These are phyloP conservation scores for Oostethus manadensis DNA, from an alignment of 2,113 vertebrate species.

Conservation along the genomic window DNA sequence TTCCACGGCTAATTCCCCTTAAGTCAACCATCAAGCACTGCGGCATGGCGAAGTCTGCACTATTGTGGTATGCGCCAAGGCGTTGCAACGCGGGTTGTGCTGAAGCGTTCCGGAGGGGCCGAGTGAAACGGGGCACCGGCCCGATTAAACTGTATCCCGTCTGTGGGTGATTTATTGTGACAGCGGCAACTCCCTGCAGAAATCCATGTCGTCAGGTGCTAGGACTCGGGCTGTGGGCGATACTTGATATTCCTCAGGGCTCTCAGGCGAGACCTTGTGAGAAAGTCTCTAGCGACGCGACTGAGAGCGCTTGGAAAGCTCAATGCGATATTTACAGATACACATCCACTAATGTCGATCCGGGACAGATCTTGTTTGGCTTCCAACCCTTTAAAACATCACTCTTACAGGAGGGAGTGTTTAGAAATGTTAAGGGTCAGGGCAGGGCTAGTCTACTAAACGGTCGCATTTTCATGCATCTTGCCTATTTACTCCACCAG, in stretches of 20 bases:
- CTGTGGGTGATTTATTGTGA: constrained; percentile 62
- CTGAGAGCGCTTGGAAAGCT: constrained; percentile 48
- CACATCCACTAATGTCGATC: constrained; percentile 34
- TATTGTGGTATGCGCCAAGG: constrained; percentile 13
- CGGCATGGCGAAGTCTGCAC: constrained; percentile 8
- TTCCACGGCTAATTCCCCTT: constrained; percentile 51
- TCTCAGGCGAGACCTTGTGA: constrained; percentile 46
- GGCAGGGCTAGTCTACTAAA: too few relatives aligned
- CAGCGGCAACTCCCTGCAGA: constrained; percentile 60
- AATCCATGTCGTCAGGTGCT: constrained; percentile 59
- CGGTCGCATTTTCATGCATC: too few relatives aligned
- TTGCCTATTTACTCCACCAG: too few relatives aligned
- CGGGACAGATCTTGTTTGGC: constrained; percentile 25
- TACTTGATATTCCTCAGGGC: constrained; percentile 51
- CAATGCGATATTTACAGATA: constrained; percentile 49
- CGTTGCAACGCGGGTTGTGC: constrained; percentile 18
- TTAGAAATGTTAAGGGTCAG: not conserved
- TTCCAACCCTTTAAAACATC: constrained; percentile 9
- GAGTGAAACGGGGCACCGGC: constrained; percentile 51
- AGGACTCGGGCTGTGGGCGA: constrained; percentile 40
- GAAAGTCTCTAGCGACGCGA: constrained; percentile 44
- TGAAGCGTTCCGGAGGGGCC: constrained; percentile 24
- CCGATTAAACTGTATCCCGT: constrained; percentile 61
- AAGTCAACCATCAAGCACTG: constrained; percentile 65
- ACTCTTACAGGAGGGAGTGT: not conserved